Evolutionary conservation across 2,113 vertebrate species (phyloP).

Genomic region (Centrocercus urophasianus): DNA sequence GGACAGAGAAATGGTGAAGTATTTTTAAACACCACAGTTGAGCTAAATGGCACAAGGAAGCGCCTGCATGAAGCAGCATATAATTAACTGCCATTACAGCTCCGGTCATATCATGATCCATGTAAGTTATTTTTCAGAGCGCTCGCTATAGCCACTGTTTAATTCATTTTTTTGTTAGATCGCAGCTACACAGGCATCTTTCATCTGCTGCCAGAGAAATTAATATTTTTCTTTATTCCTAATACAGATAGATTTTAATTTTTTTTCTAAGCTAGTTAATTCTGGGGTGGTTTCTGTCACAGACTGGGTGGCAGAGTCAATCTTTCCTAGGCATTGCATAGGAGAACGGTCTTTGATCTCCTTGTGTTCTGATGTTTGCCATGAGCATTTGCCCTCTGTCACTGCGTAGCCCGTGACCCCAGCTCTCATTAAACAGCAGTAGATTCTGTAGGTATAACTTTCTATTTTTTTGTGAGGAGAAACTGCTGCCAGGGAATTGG

Average conservation of each 20-base stretch:
- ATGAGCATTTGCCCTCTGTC: constrained; percentile 1
- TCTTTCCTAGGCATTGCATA: constrained; percentile 37
- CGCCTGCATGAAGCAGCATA: constrained; percentile 53
- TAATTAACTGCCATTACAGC: constrained; percentile 74
- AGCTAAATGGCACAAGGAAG: constrained; percentile 51
- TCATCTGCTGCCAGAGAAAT: constrained; percentile 78
- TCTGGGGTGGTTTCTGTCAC: constrained; percentile 62
- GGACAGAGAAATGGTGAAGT: constrained; percentile 66
- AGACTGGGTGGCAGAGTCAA: constrained; percentile 32
- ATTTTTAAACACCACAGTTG: constrained; percentile 62
- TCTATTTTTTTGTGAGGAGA: not conserved
- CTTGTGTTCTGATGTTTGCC: constrained; percentile 24
- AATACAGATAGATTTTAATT: constrained; percentile 54
- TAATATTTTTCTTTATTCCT: constrained; percentile 75
- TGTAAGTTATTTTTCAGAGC: constrained; percentile 75
- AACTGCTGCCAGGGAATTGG: not conserved
- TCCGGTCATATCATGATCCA: constrained; percentile 58
- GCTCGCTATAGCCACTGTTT: constrained; percentile 72
- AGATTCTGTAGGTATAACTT: not conserved
- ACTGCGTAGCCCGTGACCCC: not conserved
- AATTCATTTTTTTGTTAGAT: constrained; percentile 78
- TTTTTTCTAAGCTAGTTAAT: constrained; percentile 67
- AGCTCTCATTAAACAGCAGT: not conserved
- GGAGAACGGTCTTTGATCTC: constrained; percentile 38
- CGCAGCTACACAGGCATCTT: constrained; percentile 71